Evolutionary conservation across 2,113 vertebrate genomes (phyloP), one percentile per base, ranked within the genome.

Genomic region (Pterocles gutturalis): DNA sequence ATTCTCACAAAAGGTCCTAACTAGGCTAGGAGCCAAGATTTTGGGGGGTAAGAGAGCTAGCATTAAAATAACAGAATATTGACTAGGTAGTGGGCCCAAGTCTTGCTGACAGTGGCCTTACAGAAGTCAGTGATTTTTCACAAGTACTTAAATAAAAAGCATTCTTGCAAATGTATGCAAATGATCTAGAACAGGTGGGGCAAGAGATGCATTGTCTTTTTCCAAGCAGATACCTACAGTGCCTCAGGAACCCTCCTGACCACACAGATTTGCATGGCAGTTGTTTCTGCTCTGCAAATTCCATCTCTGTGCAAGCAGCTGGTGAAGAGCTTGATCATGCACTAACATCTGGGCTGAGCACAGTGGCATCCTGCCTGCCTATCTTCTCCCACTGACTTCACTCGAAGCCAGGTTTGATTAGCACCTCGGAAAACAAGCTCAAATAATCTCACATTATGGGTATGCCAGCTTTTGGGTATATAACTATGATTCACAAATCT

Each of bases 351-450:
- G 85, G 79, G 58, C 82, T 85, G 76, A 62, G 77, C 19, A 72
- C 24, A 34, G 78, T 76, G 76, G 85, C 76, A 90, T 58, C 22
- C 90, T 92, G 87, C 79, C 64, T 95, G 90, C 67, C 80, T 81
- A 25, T 41, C 60, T 92, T 62, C 79, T 96, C 93, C 93, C 71
- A 83, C 81, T 76, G 83, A 43, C 64, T 93, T 86, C 76, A 81
- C 60, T 83, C 11, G 19, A 77, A 94, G 79, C 76, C 83, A 90
- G 76, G 85, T 83, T 96, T 89, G 76, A 90, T 92, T 80, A 88
- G 86, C 78, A 96, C 67, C 80, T 95, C 90, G 57, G 67, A 55
- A 94, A 93, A 89, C 82, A 90, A 88, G 83, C 79, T 94, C 93
- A 90, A 91, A 85, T 86, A 91, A 93, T 60, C 72, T 55, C 69